Conservation (phyloP, 1,140 invertebrate genomes). For the Heliconius hewitsoni region DNA sequence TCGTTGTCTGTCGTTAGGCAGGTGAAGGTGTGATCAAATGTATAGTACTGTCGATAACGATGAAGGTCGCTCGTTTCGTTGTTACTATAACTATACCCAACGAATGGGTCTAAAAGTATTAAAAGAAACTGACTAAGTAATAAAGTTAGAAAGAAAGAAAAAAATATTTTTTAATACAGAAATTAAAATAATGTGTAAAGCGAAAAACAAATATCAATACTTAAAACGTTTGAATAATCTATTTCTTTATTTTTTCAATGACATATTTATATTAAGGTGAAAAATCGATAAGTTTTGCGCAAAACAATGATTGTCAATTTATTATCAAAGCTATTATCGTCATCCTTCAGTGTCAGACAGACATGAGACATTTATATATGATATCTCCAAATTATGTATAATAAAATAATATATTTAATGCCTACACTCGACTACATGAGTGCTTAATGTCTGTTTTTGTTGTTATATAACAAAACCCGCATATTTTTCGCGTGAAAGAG, state of each 20-base stretch:
- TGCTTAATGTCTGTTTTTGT: not conserved
- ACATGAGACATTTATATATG: not conserved
- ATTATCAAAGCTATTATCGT: conserved; percentile 33
- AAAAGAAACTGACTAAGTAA: too few species aligned
- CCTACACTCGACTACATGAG: not conserved
- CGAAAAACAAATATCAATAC: too few species aligned
- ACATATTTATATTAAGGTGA: conserved; percentile 20
- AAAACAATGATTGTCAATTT: conserved; percentile 21
- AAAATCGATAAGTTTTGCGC: conserved; percentile 9
- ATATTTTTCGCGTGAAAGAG: not conserved
- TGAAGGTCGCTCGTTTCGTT: not conserved
- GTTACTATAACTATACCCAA: too few species aligned
- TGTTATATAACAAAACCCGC: not conserved
- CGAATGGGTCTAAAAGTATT: too few species aligned
- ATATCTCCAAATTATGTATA: not conserved
- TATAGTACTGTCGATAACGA: not conserved
- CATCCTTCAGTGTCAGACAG: conserved; percentile 14
- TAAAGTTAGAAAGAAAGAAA: too few species aligned
- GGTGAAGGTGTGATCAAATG: not conserved
- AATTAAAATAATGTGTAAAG: too few species aligned
- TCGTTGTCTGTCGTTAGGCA: not conserved
- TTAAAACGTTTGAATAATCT: too few species aligned
- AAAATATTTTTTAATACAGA: too few species aligned
- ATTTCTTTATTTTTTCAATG: conserved; percentile 8
- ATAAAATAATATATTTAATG: not conserved